Evolutionary conservation across 2,797 vertebrate species (phyloP), one percentile per base, ranked within the genome.

Genomic region (Clarias fuscus): DNA sequence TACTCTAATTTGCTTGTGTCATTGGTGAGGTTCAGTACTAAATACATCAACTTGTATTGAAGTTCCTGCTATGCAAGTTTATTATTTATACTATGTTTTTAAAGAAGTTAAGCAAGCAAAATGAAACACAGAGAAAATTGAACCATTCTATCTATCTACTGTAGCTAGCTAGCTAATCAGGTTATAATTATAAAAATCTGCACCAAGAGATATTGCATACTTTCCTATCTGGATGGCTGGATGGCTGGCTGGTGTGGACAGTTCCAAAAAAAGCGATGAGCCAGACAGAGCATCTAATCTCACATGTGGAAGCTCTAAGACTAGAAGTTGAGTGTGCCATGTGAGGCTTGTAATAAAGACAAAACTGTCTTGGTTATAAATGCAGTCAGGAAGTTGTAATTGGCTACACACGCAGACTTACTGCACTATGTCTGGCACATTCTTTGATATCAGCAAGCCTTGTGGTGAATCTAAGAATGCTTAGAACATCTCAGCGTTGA

Each of bases 281-380:
- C 58, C 77, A 40, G 59, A 62, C 59, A 40, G 61, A 80, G 37
- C 40, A 43, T 40, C 33, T 81, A 37, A 27, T 27, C 37, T 65
- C 61, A 65, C 78, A 65, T 65, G 37, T 48, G 59, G 78, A 65
- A 81, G 61, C 78, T 48, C 15, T 27, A 65, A 65, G 37, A 33
- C 56, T 22, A 20, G 33, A 76, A 33, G n/a, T n/a, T 64, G 5
- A 27, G 30, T 48, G 37, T 64, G 37, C 40, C 37, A 65, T 27
- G 4, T 48, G 37, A 81, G 61, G 14, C 37, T 48, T 43, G 64
- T 65, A 48, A 64, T n/a, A 24, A 65, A 81, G 78, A n/a, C 8
- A 48, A 81, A 65, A n/a, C 61, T 65, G 37, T 81, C 24, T 43
- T 64, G 59, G 76, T 61, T 77, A 61, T 62, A 62, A 62, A 79